Evolutionary conservation across 2,113 vertebrate genomes (phyloP).

Genomic region (Myrmecobius fasciatus): DNA sequence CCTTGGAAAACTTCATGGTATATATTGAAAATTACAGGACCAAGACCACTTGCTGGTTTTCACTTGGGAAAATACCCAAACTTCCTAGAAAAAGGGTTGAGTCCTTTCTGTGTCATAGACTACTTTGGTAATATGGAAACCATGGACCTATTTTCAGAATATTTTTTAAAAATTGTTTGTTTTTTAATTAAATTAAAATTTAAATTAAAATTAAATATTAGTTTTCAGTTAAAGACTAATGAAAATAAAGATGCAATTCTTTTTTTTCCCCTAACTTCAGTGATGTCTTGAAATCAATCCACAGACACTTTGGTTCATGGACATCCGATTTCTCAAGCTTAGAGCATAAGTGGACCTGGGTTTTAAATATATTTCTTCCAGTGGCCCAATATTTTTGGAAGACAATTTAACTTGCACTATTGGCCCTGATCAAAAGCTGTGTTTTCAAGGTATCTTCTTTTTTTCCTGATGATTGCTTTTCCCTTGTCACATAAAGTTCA

Average conservation of each 20-base stretch:
- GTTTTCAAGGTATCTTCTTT: not conserved
- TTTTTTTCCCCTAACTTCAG: not conserved
- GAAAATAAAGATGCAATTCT: not conserved
- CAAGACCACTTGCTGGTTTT: not conserved
- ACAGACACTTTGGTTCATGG: not conserved
- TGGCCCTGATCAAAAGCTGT: not conserved
- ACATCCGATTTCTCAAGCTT: not conserved
- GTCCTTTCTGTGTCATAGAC: not conserved
- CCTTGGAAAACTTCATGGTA: not conserved
- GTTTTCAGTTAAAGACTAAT: not conserved
- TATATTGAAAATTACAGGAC: constrained; percentile 10
- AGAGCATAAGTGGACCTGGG: not conserved
- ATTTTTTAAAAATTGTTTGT: not conserved
- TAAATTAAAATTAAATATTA: not conserved
- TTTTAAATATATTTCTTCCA: not conserved
- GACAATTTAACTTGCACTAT: not conserved
- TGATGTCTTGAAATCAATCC: not conserved
- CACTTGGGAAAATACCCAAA: not conserved
- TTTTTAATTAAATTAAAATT: not conserved
- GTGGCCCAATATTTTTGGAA: not conserved
- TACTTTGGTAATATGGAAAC: not conserved
- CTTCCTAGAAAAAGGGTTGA: not conserved
- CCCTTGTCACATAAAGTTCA: not conserved
- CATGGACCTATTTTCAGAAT: not conserved
- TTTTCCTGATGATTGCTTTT: not conserved